These are phyloP conservation scores for Automeris io DNA, from an alignment of 2,888 invertebrate species.

Conservation along the genomic window DNA sequence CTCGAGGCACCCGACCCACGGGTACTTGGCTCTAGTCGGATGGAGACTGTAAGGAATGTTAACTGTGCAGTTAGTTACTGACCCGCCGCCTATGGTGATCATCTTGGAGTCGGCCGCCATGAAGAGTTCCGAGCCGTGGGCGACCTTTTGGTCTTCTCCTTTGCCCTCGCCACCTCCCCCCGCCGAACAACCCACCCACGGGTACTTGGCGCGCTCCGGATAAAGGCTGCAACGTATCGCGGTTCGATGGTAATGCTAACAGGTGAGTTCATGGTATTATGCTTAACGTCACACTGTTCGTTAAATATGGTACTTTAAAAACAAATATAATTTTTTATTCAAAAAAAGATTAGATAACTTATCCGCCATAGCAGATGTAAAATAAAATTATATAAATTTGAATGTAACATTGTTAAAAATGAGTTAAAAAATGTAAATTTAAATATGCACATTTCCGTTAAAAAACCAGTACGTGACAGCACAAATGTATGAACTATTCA, in stretches of 20 bases:
- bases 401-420: no score
- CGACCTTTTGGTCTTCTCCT: constrained; percentile 79
- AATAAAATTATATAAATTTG: no score
- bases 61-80: constrained; percentile 35
- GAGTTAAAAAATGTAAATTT: no score
- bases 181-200: constrained; percentile 89
- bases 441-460: no score
- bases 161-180: constrained; percentile 38
- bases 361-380: no score
- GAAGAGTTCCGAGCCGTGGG: constrained; percentile 93
- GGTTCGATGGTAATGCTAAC: not conserved
- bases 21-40: constrained; percentile 91
- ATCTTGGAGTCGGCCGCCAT: constrained; percentile 97
- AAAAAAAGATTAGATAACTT: no score
- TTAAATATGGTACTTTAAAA: no score
- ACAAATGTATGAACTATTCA: no score
- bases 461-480: no score
- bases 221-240: constrained; percentile 73
- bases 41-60: constrained; percentile 76
- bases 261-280: no score
- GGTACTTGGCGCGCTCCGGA: constrained; percentile 93
- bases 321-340: no score
- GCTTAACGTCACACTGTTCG: no score
- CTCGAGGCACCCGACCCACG: constrained; percentile 93
- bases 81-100: constrained; percentile 98